Conservation (phyloP, 2,797 vertebrate genomes). For the Octomys mimax region DNA sequence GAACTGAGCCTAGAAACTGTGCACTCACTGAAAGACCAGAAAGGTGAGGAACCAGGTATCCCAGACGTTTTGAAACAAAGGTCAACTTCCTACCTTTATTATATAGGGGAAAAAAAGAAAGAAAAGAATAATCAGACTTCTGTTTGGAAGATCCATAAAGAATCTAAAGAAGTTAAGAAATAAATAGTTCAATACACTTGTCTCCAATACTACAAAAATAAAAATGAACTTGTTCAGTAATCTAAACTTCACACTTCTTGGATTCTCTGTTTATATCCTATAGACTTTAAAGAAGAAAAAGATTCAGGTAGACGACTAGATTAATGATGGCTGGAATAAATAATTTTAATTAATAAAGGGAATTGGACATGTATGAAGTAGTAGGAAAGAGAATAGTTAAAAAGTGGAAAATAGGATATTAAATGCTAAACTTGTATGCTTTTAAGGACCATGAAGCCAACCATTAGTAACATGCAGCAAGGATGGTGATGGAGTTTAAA, state of each 20-base stretch:
- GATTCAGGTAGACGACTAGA: neutral
- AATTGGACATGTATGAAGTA: neutral
- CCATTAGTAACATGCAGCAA: neutral
- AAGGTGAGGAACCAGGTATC: neutral
- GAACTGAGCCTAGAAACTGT: neutral
- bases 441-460: neutral
- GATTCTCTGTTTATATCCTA: neutral
- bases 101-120: neutral
- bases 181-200: neutral
- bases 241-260: neutral
- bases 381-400: neutral
- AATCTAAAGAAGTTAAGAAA: slow-evolving; percentile 7
- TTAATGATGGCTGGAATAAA: neutral
- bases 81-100: neutral
- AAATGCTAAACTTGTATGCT: neutral
- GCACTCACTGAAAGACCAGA: neutral
- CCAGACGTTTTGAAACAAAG: neutral
- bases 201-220: neutral
- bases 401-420: neutral
- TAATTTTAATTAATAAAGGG: neutral
- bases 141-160: neutral
- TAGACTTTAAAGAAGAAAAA: slow-evolving; percentile 12
- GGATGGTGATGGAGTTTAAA: neutral
- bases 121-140: neutral
- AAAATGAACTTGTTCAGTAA: neutral